A percentile compares a stretch with the other conserved stretches of the same genome.
Evolutionary conservation across 2,113 vertebrate species (phyloP).

Genomic region (Acinonyx jubatus): DNA sequence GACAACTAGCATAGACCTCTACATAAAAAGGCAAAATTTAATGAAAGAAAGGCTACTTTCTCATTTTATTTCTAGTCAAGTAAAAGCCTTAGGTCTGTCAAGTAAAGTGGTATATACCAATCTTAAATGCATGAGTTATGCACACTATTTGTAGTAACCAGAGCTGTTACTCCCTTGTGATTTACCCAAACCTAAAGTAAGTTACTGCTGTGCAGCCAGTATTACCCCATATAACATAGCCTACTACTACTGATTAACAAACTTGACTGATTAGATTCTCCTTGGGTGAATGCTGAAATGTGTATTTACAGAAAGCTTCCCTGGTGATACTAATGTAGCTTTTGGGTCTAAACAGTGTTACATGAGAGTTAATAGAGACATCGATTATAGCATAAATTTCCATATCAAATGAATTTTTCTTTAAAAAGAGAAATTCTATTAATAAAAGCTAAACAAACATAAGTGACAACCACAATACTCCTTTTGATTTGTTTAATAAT

Average conservation of each 20-base stretch:
- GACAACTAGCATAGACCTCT: background rate
- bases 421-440: background rate
- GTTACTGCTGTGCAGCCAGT: background rate
- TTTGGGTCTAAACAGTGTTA: background rate
- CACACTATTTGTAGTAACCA: background rate
- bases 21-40: background rate
- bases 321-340: background rate
- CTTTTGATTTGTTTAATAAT: background rate
- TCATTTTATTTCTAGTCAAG: background rate
- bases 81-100: background rate
- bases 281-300: background rate
- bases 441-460: background rate
- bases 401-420: background rate
- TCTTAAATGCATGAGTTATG: background rate
- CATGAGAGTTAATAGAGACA: background rate
- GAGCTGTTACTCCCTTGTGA: background rate
- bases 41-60: background rate
- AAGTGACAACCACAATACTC: background rate
- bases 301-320: background rate
- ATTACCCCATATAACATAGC: background rate
- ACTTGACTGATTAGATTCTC: background rate
- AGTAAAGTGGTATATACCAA: background rate
- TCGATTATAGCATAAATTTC: background rate
- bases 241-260: background rate
- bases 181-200: slow-evolving; percentile 31